Conservation (phyloP, 1,140 invertebrate genomes). For the Trichoplusia ni region DNA sequence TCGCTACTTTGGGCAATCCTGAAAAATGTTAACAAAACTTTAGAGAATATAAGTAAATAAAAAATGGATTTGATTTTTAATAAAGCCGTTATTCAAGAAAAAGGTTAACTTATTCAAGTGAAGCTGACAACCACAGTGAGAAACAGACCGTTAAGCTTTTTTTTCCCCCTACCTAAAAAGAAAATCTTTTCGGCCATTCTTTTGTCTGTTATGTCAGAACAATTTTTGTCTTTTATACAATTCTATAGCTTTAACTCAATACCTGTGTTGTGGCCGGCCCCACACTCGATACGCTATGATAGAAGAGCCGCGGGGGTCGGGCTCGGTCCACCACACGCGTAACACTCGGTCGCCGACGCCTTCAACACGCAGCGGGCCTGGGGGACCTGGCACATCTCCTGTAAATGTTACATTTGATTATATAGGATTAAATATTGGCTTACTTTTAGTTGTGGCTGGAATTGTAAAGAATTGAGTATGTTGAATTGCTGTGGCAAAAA, state of each 20-base stretch:
- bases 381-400: constrained; percentile 71
- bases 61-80: background rate
- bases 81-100: no score
- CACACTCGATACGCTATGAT: constrained; percentile 62
- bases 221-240: no score
- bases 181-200: no score
- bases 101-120: no score
- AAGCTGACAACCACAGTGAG: no score
- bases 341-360: constrained; percentile 57
- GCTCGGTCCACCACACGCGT: constrained; percentile 68
- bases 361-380: constrained; percentile 57
- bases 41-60: background rate
- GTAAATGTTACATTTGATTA: constrained; percentile 14
- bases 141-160: no score
- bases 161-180: no score
- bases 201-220: no score
- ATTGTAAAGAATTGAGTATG: no score
- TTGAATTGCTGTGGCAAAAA: no score
- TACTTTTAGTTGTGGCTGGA: no score
- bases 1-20: constrained; percentile 44
- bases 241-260: no score
- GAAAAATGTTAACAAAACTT: background rate
- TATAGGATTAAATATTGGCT: background rate
- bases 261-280: constrained; percentile 63
- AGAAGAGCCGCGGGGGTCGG: constrained; percentile 58